These are phyloP conservation scores for Hemitrygon akajei DNA, from an alignment of 2,797 vertebrate genomes.

Conservation along the genomic window DNA sequence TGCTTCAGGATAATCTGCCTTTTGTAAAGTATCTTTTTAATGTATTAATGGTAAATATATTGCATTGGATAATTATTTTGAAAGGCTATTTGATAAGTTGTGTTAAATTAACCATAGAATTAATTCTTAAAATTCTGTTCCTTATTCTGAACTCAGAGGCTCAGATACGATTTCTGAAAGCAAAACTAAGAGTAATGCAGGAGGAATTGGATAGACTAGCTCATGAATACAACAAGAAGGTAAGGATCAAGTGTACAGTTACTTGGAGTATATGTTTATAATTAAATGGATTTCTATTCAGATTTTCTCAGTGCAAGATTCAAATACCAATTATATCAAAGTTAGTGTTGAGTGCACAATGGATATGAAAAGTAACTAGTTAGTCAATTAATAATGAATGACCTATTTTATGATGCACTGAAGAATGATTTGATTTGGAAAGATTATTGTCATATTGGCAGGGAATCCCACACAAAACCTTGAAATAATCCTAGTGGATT, in stretches of 20 bases:
- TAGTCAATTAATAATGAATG: neutral
- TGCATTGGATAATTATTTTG: neutral
- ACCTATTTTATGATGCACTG: neutral
- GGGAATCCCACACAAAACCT: too few species aligned
- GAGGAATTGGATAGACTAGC: conserved; percentile 75
- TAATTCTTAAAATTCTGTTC: neutral
- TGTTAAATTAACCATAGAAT: neutral
- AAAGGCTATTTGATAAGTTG: neutral
- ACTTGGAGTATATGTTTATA: neutral
- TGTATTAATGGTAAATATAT: neutral
- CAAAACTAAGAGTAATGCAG: conserved; percentile 77
- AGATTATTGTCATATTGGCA: neutral
- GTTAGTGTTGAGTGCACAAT: neutral
- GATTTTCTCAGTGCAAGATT: conserved; percentile 39
- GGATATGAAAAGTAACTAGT: neutral
- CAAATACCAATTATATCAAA: neutral
- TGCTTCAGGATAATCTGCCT: neutral
- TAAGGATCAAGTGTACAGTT: conserved; percentile 44
- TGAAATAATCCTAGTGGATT: neutral
- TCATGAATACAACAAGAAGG: conserved; percentile 77
- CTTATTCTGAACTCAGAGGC: conserved; percentile 59
- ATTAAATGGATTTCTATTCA: neutral
- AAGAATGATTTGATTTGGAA: neutral
- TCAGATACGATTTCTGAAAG: conserved; percentile 80
- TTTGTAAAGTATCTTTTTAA: neutral